Conservation (phyloP, 2,113 vertebrate species). For the Cephalopterus ornatus region DNA sequence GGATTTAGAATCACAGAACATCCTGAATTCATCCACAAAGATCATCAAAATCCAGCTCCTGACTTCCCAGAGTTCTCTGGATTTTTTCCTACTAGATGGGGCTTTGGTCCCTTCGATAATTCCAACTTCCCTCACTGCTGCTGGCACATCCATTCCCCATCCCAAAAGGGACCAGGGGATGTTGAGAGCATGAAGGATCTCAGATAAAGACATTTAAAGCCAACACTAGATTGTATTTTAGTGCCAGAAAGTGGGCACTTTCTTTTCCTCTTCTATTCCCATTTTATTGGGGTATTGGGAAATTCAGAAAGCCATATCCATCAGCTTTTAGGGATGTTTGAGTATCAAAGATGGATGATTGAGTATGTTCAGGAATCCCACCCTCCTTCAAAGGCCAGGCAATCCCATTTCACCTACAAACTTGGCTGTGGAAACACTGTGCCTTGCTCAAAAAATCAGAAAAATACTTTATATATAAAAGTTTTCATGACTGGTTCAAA, state of each 20-base stretch:
- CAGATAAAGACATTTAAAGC: too few species aligned
- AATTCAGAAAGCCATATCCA: not conserved
- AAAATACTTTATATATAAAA: not conserved
- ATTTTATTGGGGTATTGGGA: not conserved
- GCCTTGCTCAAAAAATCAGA: not conserved
- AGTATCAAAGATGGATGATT: fast-evolving
- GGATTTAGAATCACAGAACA: not conserved
- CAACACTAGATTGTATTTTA: not conserved
- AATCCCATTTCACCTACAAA: not conserved
- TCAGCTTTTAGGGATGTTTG: not conserved
- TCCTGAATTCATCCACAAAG: not conserved
- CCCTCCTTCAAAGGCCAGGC: not conserved
- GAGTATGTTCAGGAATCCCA: not conserved
- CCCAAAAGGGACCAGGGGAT: not conserved
- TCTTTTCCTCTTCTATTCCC: not conserved
- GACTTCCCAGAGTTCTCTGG: not conserved
- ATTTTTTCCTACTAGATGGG: not conserved
- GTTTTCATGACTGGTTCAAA: not conserved
- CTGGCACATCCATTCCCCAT: fast-evolving
- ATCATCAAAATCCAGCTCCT: not conserved
- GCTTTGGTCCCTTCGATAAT: too few species aligned
- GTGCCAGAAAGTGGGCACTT: not conserved
- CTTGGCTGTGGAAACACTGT: not conserved
- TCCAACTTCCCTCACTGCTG: not conserved
- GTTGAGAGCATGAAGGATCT: not conserved